Percentiles rank a stretch among this genome's conserved stretches.
Evolutionary conservation across 2,113 vertebrate species (phyloP).

Genomic region (Typhlomys cinereus): DNA sequence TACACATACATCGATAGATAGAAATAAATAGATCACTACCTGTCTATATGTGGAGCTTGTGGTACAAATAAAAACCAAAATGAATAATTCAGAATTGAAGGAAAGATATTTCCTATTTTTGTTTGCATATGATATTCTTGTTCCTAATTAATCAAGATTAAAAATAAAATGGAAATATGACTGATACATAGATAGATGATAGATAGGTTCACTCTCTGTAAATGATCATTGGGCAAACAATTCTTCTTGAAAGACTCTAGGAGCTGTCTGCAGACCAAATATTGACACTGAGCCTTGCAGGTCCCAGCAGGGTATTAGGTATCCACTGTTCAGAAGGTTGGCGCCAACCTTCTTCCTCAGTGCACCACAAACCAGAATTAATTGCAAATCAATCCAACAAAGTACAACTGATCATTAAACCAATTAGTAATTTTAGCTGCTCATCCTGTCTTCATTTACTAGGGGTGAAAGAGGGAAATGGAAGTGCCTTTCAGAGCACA

Average conservation of each 20-base stretch:
- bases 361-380: conserved; percentile 99
- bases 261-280: conserved; percentile 87
- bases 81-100: not conserved
- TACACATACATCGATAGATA: too few relatives aligned
- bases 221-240: conserved; percentile 78
- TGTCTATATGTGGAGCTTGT: not conserved
- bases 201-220: conserved; percentile 26
- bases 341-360: conserved; percentile 95
- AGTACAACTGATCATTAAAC: conserved; percentile 99
- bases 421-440: conserved; percentile 99
- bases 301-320: conserved; percentile 94
- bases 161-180: not conserved
- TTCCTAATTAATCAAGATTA: not conserved
- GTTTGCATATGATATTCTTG: not conserved
- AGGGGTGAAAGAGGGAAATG: conserved; percentile 76
- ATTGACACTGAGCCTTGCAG: conserved; percentile 88
- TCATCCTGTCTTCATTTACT: conserved; percentile 92
- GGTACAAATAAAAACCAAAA: not conserved
- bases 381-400: conserved; percentile 99
- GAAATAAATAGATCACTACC: not conserved
- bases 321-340: conserved; percentile 94
- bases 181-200: not conserved
- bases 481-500: conserved; percentile 77
- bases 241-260: conserved; percentile 82
- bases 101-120: not conserved